Percentiles rank a stretch among this genome's conserved stretches.
phyloP scores from a whole-genome alignment of 1,140 invertebrate species.

The Chrysopa pallens region DNA sequence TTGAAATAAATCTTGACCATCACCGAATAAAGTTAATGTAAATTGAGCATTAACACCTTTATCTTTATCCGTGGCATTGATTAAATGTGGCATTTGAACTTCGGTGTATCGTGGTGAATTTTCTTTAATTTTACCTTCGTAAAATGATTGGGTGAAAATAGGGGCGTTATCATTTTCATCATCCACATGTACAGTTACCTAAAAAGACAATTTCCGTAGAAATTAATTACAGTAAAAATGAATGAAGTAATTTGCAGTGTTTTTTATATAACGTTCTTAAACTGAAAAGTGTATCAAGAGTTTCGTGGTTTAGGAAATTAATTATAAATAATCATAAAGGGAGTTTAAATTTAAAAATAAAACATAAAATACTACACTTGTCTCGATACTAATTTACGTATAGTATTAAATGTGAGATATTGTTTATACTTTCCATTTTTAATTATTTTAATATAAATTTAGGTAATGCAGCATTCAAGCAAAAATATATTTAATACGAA shows the following conservation, averaged over 20 bases:
- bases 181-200: conserved; percentile 57
- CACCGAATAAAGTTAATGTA: conserved; percentile 49
- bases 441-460: too few relatives aligned
- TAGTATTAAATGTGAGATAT: too few relatives aligned
- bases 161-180: conserved; percentile 88
- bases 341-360: too few relatives aligned
- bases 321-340: too few relatives aligned
- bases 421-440: too few relatives aligned
- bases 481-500: too few relatives aligned
- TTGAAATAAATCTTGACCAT: conserved; percentile 55
- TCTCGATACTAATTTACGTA: too few relatives aligned
- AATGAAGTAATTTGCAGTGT: neutral
- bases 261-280: neutral
- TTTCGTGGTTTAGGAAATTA: too few relatives aligned
- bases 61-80: conserved; percentile 60
- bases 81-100: conserved; percentile 44
- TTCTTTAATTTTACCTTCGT: conserved; percentile 64
- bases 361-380: too few relatives aligned
- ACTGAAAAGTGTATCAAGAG: too few relatives aligned
- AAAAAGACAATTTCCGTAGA: conserved; percentile 1
- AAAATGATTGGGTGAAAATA: conserved; percentile 46
- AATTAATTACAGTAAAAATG: neutral
- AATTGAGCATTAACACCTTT: conserved; percentile 60
- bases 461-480: too few relatives aligned
- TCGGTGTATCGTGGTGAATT: conserved; percentile 54